Conservation (phyloP, 2,888 invertebrate species). For the Lamellibrachia columna region DNA sequence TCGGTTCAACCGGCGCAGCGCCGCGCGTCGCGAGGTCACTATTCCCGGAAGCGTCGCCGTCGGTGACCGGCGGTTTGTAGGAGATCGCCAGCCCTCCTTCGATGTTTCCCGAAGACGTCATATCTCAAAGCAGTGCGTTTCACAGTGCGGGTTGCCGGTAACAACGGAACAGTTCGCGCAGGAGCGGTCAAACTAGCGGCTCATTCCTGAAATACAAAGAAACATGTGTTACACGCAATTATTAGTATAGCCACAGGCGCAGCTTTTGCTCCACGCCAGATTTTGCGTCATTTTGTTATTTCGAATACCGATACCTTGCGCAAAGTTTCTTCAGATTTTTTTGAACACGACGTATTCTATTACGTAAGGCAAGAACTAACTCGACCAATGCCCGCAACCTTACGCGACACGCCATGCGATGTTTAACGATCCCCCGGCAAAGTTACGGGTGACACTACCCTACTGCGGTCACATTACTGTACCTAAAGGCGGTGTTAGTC, state of each 20-base stretch:
- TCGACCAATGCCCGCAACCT: neutral
- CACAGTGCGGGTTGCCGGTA: conserved; percentile 4
- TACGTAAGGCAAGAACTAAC: too few relatives aligned
- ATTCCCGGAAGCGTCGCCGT: neutral
- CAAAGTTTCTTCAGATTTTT: too few relatives aligned
- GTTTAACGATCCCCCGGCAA: neutral
- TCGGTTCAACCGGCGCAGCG: neutral
- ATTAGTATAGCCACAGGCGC: neutral
- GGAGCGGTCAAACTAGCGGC: neutral
- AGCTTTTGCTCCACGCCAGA: too few relatives aligned
- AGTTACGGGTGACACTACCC: neutral
- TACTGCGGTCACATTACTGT: neutral
- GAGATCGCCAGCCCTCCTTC: neutral
- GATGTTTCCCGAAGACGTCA: neutral
- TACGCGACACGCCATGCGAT: neutral
- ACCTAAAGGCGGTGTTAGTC: neutral
- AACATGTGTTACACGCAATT: conserved; percentile 5
- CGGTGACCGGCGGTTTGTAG: neutral
- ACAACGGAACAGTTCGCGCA: neutral
- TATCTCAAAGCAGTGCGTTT: neutral
- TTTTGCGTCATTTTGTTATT: too few relatives aligned
- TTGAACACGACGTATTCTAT: too few relatives aligned
- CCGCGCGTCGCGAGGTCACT: neutral
- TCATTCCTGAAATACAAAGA: conserved; percentile 12
- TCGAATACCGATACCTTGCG: too few relatives aligned